These are phyloP conservation scores for Diadema setosum DNA, from an alignment of 35 echinoderm and acorn worm genomes.

Conservation along the genomic window DNA sequence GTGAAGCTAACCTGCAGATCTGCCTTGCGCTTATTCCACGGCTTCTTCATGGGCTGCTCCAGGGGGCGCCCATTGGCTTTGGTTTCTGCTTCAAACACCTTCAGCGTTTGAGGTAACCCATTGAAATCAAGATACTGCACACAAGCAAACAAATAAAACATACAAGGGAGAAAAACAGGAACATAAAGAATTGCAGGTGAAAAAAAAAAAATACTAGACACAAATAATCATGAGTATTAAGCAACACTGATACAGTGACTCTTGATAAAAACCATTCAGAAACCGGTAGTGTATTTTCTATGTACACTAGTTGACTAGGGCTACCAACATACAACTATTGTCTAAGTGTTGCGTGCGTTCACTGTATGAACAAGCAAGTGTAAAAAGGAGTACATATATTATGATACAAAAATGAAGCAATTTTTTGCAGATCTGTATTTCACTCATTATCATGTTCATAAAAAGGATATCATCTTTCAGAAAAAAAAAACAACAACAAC, in stretches of 20 bases:
- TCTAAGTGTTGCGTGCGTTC: too few relatives aligned
- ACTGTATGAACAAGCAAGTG: too few relatives aligned
- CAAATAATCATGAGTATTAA: background rate
- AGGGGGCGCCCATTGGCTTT: constrained; percentile 66
- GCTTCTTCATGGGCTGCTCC: constrained; percentile 24
- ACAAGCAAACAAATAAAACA: background rate
- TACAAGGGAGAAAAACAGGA: background rate
- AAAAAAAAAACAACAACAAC: background rate
- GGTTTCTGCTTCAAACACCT: constrained; percentile 73
- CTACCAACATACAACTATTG: too few relatives aligned
- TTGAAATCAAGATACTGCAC: constrained; percentile 86
- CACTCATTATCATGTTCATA: background rate
- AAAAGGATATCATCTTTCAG: background rate
- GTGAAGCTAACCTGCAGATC: constrained; percentile 93
- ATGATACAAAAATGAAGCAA: background rate
- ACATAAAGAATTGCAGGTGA: background rate
- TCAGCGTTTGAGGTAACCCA: constrained; percentile 46
- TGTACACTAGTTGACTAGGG: too few relatives aligned
- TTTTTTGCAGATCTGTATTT: background rate
- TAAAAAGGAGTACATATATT: too few relatives aligned
- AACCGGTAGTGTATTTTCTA: too few relatives aligned
- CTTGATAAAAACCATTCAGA: too few relatives aligned
- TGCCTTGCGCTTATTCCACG: constrained; percentile 91
- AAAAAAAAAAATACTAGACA: background rate
- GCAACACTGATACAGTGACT: too few relatives aligned